These are phyloP conservation scores for Lagria hirta DNA, from an alignment of 2,888 invertebrate genomes.

Conservation along the genomic window DNA sequence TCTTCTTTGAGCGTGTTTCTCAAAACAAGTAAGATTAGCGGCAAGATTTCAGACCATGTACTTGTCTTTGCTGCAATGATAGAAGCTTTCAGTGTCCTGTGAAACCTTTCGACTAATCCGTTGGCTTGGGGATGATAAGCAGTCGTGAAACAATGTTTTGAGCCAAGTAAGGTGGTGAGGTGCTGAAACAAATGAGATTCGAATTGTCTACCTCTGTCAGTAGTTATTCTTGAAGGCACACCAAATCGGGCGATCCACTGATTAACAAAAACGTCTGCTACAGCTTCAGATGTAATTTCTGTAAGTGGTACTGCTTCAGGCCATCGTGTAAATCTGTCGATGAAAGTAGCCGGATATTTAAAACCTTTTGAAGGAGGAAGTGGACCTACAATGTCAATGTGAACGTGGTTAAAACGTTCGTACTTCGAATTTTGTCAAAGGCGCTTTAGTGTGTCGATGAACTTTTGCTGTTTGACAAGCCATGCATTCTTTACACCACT, in stretches of 20 bases:
- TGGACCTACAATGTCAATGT: conserved; percentile 42
- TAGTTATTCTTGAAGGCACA: conserved; percentile 41
- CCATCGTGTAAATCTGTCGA: conserved; percentile 29
- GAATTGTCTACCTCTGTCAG: conserved; percentile 42
- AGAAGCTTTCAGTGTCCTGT: conserved; percentile 37
- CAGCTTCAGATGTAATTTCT: conserved; percentile 47
- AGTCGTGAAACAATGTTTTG: conserved; percentile 21
- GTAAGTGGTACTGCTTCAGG: conserved; percentile 42
- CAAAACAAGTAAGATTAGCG: conserved; percentile 40
- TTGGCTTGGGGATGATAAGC: conserved; percentile 46
- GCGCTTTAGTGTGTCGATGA: conserved; percentile 38
- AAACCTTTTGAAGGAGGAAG: conserved; percentile 22
- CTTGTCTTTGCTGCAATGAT: conserved; percentile 31
- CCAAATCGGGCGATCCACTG: conserved; percentile 52
- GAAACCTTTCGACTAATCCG: conserved; percentile 41
- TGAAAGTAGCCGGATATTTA: conserved; percentile 32
- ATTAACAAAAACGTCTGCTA: conserved; percentile 39
- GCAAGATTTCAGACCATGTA: conserved; percentile 32
- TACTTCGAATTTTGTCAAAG: conserved; percentile 32
- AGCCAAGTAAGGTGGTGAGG: conserved; percentile 30
- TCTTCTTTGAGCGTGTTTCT: conserved; percentile 40
- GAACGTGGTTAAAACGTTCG: conserved; percentile 38
- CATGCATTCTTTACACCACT: conserved; percentile 43
- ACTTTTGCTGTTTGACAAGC: conserved; percentile 45
- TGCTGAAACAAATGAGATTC: conserved; percentile 34